These are phyloP conservation scores for Scarus forsteni DNA, from an alignment of 2,797 vertebrate species.

Conservation along the genomic window DNA sequence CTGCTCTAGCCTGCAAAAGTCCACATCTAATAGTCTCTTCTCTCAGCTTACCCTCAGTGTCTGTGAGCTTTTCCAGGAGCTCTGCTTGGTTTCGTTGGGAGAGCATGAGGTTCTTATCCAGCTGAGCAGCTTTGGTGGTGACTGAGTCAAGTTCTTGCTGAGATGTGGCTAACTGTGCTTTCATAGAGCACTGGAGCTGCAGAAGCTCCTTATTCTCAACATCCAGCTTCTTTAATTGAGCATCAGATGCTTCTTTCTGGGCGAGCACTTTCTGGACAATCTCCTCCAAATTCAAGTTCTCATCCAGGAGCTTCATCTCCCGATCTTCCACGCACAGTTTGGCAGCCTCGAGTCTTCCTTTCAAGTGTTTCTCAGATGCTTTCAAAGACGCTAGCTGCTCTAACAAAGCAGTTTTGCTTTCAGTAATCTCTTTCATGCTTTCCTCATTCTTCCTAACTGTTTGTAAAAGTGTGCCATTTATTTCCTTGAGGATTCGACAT, in stretches of 20 bases:
- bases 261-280: conserved; percentile 77
- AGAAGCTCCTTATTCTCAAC: conserved; percentile 82
- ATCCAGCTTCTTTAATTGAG: conserved; percentile 77
- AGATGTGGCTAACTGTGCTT: conserved; percentile 70
- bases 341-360: conserved; percentile 71
- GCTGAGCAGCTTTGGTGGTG: conserved; percentile 73
- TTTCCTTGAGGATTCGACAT: conserved; percentile 76
- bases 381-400: conserved; percentile 75
- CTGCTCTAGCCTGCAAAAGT: conserved; percentile 75
- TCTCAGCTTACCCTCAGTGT: conserved; percentile 74
- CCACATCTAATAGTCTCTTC: conserved; percentile 71
- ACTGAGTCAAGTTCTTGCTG: conserved; percentile 82
- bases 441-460: conserved; percentile 76
- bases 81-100: conserved; percentile 80
- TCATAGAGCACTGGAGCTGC: conserved; percentile 77
- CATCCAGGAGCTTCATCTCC: conserved; percentile 80
- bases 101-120: conserved; percentile 80
- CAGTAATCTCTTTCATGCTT: conserved; percentile 75
- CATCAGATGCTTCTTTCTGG: conserved; percentile 79
- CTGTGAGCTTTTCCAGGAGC: conserved; percentile 79
- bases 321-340: conserved; percentile 79
- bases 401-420: conserved; percentile 75
- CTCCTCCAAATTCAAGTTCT: conserved; percentile 86
- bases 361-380: conserved; percentile 85
- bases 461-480: conserved; percentile 80